Conservation (phyloP, 1,140 invertebrate species). For the Samia ricini region DNA sequence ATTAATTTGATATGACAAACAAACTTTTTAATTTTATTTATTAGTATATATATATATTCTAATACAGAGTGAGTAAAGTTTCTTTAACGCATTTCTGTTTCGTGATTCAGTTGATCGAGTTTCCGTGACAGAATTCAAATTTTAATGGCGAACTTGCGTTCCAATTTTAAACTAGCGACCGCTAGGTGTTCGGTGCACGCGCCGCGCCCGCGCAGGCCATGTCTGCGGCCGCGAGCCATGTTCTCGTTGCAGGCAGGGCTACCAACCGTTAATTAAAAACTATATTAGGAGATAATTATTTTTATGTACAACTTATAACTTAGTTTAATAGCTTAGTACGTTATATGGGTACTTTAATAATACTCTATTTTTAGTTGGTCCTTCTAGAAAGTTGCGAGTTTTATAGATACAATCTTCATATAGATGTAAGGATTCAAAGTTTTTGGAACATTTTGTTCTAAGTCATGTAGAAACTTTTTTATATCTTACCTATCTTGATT, state of each 20-base stretch:
- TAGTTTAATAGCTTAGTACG: background rate
- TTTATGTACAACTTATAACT: background rate
- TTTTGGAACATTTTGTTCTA: too few relatives aligned
- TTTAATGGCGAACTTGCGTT: constrained; percentile 17
- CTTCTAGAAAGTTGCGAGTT: background rate
- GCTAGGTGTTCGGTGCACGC: constrained; percentile 33
- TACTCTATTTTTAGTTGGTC: background rate
- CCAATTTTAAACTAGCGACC: constrained; percentile 19
- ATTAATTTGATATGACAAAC: too few relatives aligned
- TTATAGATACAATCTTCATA: too few relatives aligned
- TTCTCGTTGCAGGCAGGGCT: constrained; percentile 24
- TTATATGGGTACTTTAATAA: background rate
- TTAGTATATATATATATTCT: too few relatives aligned
- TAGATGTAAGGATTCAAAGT: background rate
- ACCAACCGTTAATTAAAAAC: constrained; percentile 7
- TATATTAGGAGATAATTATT: background rate
- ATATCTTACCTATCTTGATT: too few relatives aligned
- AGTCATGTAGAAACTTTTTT: too few relatives aligned
- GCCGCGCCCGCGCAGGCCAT: constrained; percentile 21
- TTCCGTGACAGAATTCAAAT: constrained; percentile 38
- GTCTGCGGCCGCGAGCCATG: constrained; percentile 28
- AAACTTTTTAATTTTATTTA: too few relatives aligned
- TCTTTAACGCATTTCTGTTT: background rate
- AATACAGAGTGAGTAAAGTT: constrained; percentile 39
- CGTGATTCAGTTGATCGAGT: background rate